Evolutionary conservation across 2,113 vertebrate genomes (phyloP), one percentile per base, ranked within the genome.

Genomic region (Peromyscus polionotus): DNA sequence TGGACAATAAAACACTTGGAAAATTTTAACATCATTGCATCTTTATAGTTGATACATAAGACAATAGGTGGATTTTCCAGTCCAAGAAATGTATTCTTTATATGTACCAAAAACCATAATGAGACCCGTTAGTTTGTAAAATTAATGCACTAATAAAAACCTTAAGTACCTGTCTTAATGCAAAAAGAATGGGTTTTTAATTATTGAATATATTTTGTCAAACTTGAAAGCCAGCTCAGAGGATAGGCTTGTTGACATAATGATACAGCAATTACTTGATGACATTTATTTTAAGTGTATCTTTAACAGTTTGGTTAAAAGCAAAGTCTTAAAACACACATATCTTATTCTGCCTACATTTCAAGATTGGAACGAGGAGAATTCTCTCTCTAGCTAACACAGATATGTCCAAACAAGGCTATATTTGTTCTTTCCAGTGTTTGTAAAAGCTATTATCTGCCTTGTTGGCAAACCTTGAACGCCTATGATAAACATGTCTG

Each of bases 401-500:
- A 96, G 73, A 72, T 89, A 95, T 91, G 81, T 86, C 88, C 59
- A 97, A 96, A 95, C 13, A 86, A 91, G 67, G 65, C 88, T 73
- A 72, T 63, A 28, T 94, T 97, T 93, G 73, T 88, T 93, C 61
- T 95, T 81, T 94, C 48, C 13, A 19, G 14, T 95, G 83, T 97
- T 97, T 97, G 96, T 92, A 90, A 96, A 91, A 73, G 51, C 87
- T 89, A 75, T 89, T 75, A 75, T 39, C 22, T 91, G 77, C 51
- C 90, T 89, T 96, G 68, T 90, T 97, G 88, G 93, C 68, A 90
- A 96, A 97, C 68, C 73, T 77, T 95, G 87, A 89, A 75, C 42
- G 91, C 31, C 95, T 95, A 95, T 91, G 61, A 79, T 94, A 97
- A 97, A 88, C 83, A 96, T 87, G 92, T 54, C 57, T 92, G 61